These are phyloP conservation scores for Acleris literana DNA, from an alignment of 2,888 invertebrate species.

Conservation along the genomic window DNA sequence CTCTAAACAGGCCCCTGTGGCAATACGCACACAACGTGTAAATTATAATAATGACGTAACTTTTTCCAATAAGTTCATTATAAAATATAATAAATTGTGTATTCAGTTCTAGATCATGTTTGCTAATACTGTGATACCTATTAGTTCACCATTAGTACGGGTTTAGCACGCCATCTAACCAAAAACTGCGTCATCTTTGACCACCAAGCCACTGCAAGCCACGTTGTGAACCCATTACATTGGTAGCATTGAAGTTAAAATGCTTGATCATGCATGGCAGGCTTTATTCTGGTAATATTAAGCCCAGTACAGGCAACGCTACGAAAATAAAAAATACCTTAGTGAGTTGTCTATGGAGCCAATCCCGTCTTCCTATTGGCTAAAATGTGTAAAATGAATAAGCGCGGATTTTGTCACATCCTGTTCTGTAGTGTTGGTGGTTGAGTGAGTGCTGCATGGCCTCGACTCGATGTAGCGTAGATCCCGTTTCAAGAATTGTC, in stretches of 20 bases:
- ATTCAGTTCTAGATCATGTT: no score
- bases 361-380: constrained; percentile 60
- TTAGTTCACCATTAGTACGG: no score
- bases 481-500: constrained; percentile 72
- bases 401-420: constrained; percentile 81
- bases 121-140: no score
- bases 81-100: no score
- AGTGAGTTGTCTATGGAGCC: constrained; percentile 48
- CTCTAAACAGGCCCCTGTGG: no score
- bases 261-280: constrained; percentile 11
- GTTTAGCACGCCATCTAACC: neutral
- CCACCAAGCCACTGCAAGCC: no score
- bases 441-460: constrained; percentile 76
- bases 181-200: constrained; percentile 16
- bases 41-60: no score
- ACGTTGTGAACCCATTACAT: constrained; percentile 1
- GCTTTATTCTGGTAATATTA: constrained; percentile 12
- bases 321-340: constrained; percentile 40
- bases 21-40: no score
- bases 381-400: constrained; percentile 53
- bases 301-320: constrained; percentile 48
- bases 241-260: constrained; percentile 7
- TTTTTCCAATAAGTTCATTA: no score
- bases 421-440: constrained; percentile 66
- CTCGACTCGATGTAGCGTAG: constrained; percentile 60